These are phyloP conservation scores for Acropternis orthonyx DNA, from an alignment of 2,797 vertebrate genomes.

Conservation along the genomic window DNA sequence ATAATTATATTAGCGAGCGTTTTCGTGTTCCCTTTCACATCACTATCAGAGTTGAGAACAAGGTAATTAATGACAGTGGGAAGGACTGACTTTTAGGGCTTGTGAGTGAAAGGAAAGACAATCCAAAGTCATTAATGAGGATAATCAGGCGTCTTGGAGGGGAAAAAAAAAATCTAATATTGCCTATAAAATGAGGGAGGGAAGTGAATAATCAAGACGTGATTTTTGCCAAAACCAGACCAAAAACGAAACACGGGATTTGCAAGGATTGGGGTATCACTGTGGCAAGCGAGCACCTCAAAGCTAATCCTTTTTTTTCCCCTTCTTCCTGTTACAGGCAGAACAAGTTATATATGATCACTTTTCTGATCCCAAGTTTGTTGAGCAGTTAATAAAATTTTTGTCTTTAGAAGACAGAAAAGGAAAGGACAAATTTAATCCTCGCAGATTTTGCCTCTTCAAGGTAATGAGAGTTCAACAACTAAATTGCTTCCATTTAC, in stretches of 20 bases:
- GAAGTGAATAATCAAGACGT: background rate
- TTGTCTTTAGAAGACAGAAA: slow-evolving; percentile 97
- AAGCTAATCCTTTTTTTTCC: background rate
- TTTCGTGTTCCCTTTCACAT: background rate
- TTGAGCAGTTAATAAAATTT: slow-evolving; percentile 94
- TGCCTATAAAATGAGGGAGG: background rate
- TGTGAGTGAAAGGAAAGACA: background rate
- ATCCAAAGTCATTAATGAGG: background rate
- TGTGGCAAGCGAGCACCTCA: background rate
- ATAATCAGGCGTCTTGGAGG: background rate
- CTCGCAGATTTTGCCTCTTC: slow-evolving; percentile 96
- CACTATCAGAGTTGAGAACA: background rate
- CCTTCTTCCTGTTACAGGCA: slow-evolving; percentile 75
- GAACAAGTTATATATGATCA: slow-evolving; percentile 95
- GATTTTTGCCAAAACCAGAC: background rate
- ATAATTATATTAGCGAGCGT: background rate
- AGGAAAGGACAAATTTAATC: slow-evolving; percentile 98
- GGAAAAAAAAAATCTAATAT: background rate
- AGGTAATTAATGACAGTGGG: background rate
- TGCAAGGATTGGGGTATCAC: background rate
- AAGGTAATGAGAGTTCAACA: slow-evolving; percentile 82
- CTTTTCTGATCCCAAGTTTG: slow-evolving; percentile 92
- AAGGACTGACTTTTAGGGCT: background rate
- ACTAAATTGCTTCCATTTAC: background rate
- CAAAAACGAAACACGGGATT: background rate